Evolutionary conservation across 2,113 vertebrate species (phyloP).

Genomic region (Cyprinodon tularosa): DNA sequence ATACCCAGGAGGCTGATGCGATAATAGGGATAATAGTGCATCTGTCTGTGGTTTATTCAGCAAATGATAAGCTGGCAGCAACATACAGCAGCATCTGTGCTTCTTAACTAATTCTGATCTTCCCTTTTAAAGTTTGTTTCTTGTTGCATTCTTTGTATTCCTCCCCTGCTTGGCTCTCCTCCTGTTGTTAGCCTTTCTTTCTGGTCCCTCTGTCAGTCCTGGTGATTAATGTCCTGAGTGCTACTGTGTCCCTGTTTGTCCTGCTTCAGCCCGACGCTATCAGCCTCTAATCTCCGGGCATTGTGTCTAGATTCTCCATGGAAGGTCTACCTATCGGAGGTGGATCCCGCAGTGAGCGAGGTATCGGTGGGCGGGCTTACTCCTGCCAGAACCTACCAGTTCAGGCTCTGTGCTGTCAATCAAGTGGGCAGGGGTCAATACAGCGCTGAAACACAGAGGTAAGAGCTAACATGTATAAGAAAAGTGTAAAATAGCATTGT

Average conservation of each 20-base stretch:
- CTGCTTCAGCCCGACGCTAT: conserved; percentile 48
- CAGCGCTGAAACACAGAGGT: conserved; percentile 92
- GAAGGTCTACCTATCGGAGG: conserved; percentile 90
- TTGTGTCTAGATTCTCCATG: conserved; percentile 90
- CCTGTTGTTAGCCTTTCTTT: conserved; percentile 14
- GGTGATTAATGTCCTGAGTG: conserved; percentile 47
- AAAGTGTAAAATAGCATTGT: neutral
- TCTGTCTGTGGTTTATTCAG: conserved; percentile 41
- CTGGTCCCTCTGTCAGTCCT: conserved; percentile 11
- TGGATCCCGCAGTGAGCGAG: conserved; percentile 81
- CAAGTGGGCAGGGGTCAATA: conserved; percentile 94
- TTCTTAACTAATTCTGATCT: conserved; percentile 31
- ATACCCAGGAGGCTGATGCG: conserved; percentile 14
- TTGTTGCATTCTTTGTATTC: conserved; percentile 14
- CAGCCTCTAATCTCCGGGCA: conserved; percentile 46
- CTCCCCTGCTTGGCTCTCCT: neutral
- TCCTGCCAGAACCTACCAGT: conserved; percentile 94
- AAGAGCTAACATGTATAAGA: conserved; percentile 10
- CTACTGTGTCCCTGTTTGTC: conserved; percentile 30
- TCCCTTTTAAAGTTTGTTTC: conserved; percentile 19
- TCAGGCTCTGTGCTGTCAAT: conserved; percentile 92
- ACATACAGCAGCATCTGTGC: conserved; percentile 34
- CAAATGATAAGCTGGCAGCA: conserved; percentile 41
- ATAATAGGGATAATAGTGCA: conserved; percentile 40
- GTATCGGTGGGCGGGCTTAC: conserved; percentile 89